Conservation (phyloP, 2,888 invertebrate species). For the Copidosoma aretas region DNA sequence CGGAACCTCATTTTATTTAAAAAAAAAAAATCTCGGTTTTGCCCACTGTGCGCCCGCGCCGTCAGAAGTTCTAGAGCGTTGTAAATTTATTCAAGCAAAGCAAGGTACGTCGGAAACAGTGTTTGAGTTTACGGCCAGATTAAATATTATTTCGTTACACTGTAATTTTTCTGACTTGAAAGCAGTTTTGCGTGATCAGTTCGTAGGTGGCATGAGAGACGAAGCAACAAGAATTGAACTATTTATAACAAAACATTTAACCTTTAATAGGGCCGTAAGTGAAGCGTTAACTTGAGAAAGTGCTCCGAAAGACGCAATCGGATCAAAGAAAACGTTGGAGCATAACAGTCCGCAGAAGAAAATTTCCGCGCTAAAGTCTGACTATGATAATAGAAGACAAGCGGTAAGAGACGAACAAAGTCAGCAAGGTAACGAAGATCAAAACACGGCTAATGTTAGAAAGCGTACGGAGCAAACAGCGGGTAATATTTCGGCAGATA, state of each 20-base stretch:
- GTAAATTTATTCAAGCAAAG: no score
- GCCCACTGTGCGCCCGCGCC: no score
- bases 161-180: conserved; percentile 21
- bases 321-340: not conserved
- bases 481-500: not conserved
- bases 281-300: not conserved
- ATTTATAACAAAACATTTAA: conserved; percentile 21
- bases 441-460: not conserved
- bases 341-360: no score
- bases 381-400: no score
- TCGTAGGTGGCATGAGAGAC: conserved; percentile 26
- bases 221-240: conserved; percentile 26
- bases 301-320: not conserved
- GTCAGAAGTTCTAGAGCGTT: no score
- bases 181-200: conserved; percentile 19
- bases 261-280: conserved; percentile 9
- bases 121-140: no score
- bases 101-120: no score
- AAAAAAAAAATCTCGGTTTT: no score
- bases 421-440: not conserved
- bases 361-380: no score
- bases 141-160: no score
- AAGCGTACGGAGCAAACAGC: not conserved
- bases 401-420: no score
- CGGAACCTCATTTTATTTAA: no score